Conservation (phyloP, 2,888 invertebrate genomes). For the Petrophora chlorosata region DNA sequence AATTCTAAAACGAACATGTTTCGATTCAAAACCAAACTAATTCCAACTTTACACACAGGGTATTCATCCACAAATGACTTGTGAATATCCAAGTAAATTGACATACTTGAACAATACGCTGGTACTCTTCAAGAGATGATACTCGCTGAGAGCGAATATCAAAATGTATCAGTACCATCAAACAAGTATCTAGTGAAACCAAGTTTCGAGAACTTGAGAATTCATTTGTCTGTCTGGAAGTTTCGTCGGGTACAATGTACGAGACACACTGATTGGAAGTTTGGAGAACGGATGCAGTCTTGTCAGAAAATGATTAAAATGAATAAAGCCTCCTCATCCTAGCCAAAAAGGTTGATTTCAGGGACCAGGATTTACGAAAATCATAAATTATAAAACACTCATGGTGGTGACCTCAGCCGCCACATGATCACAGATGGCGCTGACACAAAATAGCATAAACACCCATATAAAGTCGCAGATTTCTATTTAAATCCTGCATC, state of each 20-base stretch:
- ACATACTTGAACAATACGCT: not conserved
- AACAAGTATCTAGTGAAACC: conserved; percentile 54
- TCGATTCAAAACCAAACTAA: too few relatives aligned
- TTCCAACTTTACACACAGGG: not conserved
- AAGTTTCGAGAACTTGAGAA: conserved; percentile 73
- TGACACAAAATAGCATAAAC: too few relatives aligned
- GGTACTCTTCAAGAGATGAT: not conserved
- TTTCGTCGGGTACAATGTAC: conserved; percentile 47
- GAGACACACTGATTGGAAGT: conserved; percentile 7
- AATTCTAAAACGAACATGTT: too few relatives aligned
- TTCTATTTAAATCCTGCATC: too few relatives aligned
- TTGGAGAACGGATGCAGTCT: too few relatives aligned
- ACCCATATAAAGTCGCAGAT: too few relatives aligned
- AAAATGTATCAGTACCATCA: conserved; percentile 43
- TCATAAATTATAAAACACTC: too few relatives aligned
- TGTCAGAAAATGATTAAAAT: too few relatives aligned
- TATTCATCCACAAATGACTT: not conserved
- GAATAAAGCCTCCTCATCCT: not conserved
- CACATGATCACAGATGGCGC: too few relatives aligned
- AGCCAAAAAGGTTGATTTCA: not conserved
- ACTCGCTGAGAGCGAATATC: not conserved
- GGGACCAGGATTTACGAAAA: too few relatives aligned
- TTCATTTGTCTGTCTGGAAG: conserved; percentile 77
- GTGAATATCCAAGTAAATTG: conserved; percentile 3
- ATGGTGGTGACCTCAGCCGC: too few relatives aligned